Base-by-base conservation (phyloP, 2,888 invertebrate species). In the Meloe dianella region DNA sequence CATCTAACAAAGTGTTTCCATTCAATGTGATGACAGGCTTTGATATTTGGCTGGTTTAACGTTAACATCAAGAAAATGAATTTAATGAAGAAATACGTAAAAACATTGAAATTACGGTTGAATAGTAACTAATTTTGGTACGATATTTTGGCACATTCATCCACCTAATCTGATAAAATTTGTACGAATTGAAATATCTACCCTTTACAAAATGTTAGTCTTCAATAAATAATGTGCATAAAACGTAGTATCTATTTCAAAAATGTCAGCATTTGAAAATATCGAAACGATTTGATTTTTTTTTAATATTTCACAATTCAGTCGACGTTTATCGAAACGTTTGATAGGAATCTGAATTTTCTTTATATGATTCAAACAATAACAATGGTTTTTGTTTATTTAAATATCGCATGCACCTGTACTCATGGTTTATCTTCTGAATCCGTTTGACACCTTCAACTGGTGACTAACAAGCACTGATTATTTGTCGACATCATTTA, bases 401-500 rank as follows among this genome's bases (percentile, higher is more conserved):
- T 3, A 20, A 20, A 47, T n/a, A 20, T 20, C 20, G 20, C 5
- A 47, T 20, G 47, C 47, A 47, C 47, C 47, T 47, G 47, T 20
- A 47, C 47, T 47, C 8, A 1, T 20, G 8, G 3, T 47, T 20
- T 47, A 3, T 20, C 20, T 20, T 41, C 10, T 41, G 17, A 6
- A 41, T 47, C 20, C 20, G 20, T 20, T 9, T 20, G 20, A 8
- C 20, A 20, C 67, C 66, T 62, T 67, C 71, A 74, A 74, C 70
- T 71, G 17, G 20, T 47, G 47, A 47, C 20, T 47, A 47, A 47
- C 47, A 66, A 74, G 71, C 74, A 73, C 68, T 73, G 75, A 77
- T 77, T 75, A 73, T 73, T 65, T 72, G 73, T 69, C 76, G 67
- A 4, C 71, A 66, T 75, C 78, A 78, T 78, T 78, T 77, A 77